Evolutionary conservation across 2,797 vertebrate species (phyloP).

Genomic region (Galagoides demidoff): DNA sequence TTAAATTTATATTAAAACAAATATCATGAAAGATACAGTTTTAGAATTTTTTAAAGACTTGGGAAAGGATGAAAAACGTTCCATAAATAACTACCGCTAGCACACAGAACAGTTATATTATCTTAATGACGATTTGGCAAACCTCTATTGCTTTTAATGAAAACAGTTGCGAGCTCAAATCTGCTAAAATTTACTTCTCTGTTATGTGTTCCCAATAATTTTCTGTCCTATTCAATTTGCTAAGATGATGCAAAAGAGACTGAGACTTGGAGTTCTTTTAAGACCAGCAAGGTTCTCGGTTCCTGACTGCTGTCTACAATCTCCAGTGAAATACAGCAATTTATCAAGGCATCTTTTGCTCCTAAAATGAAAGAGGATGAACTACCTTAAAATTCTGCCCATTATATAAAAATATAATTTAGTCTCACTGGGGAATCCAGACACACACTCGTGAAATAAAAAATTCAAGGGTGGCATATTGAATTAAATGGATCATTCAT

Average conservation of each 20-base stretch:
- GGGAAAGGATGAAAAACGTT: conserved; percentile 38
- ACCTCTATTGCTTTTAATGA: conserved; percentile 24
- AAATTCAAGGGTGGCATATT: not conserved
- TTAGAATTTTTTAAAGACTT: conserved; percentile 55
- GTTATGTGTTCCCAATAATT: conserved; percentile 63
- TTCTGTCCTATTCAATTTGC: not conserved
- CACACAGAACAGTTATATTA: conserved; percentile 29
- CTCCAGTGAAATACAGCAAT: not conserved
- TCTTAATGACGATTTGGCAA: conserved; percentile 33
- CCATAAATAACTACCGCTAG: conserved; percentile 30
- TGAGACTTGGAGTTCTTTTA: not conserved
- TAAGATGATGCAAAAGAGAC: conserved; percentile 11
- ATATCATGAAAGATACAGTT: conserved; percentile 32
- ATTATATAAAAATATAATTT: conserved; percentile 50
- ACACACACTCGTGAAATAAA: conserved; percentile 36
- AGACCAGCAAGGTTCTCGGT: not conserved
- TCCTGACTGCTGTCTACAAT: not conserved
- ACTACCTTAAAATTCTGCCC: not conserved
- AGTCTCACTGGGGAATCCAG: not conserved
- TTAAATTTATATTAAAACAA: conserved; percentile 53
- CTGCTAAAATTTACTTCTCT: conserved; percentile 9
- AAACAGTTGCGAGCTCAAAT: conserved; percentile 37
- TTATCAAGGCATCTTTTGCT: not conserved
- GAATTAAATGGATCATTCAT: conserved; percentile 27
- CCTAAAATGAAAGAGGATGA: not conserved